phyloP scores from a whole-genome alignment of 2,888 invertebrate genomes.

The Dicranocentrus wangi region DNA sequence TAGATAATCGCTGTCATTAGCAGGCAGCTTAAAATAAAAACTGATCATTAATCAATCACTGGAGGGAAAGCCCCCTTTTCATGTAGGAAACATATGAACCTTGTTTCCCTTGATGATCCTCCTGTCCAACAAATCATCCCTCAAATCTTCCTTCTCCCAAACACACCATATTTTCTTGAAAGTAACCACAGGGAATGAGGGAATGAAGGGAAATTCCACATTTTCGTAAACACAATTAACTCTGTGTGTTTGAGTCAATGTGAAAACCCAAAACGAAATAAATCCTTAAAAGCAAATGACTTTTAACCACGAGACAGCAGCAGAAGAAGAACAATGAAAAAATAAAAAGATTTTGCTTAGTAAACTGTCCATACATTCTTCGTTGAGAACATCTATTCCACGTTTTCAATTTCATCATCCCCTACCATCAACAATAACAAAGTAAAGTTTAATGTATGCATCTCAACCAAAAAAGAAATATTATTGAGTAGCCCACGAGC shows the following conservation, averaged over 20 bases:
- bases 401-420: neutral
- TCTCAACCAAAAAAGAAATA: too few relatives aligned
- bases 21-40: neutral
- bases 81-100: neutral
- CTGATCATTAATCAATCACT: slow-evolving; percentile 16
- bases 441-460: too few relatives aligned
- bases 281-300: neutral
- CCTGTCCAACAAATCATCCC: slow-evolving; percentile 10
- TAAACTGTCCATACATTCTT: neutral
- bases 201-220: slow-evolving; percentile 14
- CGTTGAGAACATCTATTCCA: neutral
- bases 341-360: neutral
- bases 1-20: neutral
- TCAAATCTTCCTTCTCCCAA: slow-evolving; percentile 1
- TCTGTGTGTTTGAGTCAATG: neutral
- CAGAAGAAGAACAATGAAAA: slow-evolving; percentile 17
- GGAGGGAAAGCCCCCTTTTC: neutral
- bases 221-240: slow-evolving; percentile 19
- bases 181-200: too few relatives aligned
- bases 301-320: neutral
- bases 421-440: too few relatives aligned
- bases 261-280: neutral
- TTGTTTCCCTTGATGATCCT: slow-evolving; percentile 3
- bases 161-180: neutral
- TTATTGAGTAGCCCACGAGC: too few relatives aligned